Evolutionary conservation across 1,140 invertebrate species (phyloP).

Genomic region (Aphaenogaster ashmeadi): DNA sequence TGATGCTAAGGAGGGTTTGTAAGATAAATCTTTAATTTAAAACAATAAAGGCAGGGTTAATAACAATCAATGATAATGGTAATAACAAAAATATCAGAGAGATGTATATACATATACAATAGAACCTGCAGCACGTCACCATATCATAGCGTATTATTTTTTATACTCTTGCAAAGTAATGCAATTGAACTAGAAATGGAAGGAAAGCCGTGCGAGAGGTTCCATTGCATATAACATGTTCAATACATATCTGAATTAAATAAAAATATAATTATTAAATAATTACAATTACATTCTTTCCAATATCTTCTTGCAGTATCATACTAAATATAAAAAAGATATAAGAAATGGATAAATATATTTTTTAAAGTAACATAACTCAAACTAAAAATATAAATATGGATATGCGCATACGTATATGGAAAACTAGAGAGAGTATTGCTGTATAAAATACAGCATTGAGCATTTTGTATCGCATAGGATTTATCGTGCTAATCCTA

Average conservation of each 20-base stretch:
- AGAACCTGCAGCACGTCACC: neutral
- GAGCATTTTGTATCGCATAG: neutral
- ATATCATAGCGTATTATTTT: neutral
- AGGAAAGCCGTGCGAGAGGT: neutral
- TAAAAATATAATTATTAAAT: constrained; percentile 30
- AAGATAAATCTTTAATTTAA: constrained; percentile 36
- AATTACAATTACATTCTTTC: neutral
- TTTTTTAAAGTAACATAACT: neutral
- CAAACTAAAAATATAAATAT: constrained; percentile 29
- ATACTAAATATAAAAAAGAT: constrained; percentile 27
- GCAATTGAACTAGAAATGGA: neutral
- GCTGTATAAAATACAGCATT: neutral
- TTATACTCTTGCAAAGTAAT: neutral
- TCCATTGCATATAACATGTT: constrained; percentile 7
- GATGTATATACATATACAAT: neutral
- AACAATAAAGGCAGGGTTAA: neutral
- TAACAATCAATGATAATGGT: constrained; percentile 20
- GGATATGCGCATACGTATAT: neutral
- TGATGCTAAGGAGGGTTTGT: neutral
- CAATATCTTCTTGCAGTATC: neutral
- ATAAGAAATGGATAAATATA: constrained; percentile 3
- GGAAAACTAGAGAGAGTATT: neutral
- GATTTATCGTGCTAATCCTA: neutral
- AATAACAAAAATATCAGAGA: constrained; percentile 27
- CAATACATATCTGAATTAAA: constrained; percentile 21